Conservation (phyloP, 1,140 invertebrate species). For the Drosophila aff. region DNA sequence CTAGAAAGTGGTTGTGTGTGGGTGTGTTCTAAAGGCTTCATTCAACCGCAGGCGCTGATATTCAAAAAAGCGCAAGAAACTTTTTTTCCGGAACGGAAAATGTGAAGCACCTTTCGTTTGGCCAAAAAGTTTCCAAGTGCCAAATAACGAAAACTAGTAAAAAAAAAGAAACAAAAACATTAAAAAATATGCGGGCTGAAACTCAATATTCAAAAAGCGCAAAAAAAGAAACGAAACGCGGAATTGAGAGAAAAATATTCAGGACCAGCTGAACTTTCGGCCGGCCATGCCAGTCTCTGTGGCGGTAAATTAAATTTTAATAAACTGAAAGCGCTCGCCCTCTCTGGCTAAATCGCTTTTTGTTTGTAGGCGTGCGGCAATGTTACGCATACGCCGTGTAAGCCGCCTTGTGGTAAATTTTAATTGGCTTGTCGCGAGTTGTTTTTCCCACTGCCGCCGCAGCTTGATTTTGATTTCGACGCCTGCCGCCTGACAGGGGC, state of each 20-base stretch:
- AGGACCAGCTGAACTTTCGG: constrained; percentile 18
- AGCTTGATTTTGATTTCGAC: constrained; percentile 29
- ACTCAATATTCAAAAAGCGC: constrained; percentile 26
- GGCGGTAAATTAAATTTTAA: constrained; percentile 57
- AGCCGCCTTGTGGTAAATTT: constrained; percentile 54
- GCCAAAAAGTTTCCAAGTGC: constrained; percentile 27
- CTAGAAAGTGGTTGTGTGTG: neutral
- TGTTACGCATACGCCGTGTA: constrained; percentile 59
- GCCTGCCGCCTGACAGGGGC: neutral
- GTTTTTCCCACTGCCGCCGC: constrained; percentile 10
- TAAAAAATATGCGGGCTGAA: constrained; percentile 16
- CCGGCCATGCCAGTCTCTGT: constrained; percentile 2
- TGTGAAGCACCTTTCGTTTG: constrained; percentile 46
- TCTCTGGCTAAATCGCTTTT: constrained; percentile 33
- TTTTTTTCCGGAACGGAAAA: constrained; percentile 37
- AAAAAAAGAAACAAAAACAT: neutral
- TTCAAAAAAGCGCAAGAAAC: constrained; percentile 48
- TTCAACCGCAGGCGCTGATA: constrained; percentile 48
- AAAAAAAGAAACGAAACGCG: neutral
- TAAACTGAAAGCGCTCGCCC: constrained; percentile 39
- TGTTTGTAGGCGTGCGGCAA: constrained; percentile 20
- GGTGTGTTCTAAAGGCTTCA: constrained; percentile 17
- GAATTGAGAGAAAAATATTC: constrained; percentile 33
- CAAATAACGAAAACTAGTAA: constrained; percentile 28
- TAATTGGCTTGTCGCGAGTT: constrained; percentile 55